Evolutionary conservation across 2,797 vertebrate species (phyloP), one percentile per base, ranked within the genome.

Genomic region (Dipus sagitta): DNA sequence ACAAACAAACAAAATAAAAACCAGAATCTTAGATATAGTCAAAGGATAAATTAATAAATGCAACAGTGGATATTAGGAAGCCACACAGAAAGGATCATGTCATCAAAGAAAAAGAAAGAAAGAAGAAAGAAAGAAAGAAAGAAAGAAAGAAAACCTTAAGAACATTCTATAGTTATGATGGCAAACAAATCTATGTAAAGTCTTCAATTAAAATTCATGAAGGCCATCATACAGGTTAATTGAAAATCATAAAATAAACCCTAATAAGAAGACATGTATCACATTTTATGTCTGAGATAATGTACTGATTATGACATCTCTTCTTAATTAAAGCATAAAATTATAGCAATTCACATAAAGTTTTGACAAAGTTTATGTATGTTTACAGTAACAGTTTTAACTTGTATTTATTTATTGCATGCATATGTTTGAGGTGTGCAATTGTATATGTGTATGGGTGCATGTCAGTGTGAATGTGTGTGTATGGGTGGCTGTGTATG

Each of bases 1-100:
- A 38, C 3, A 47, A 47, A 47, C 8, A 65, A 23, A 38, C 47
- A 80, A 28, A 81, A 64, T 65, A 79, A 88, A 90, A 88, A 88
- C 32, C 6, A 74, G 24, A 34, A n/a, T 70, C 77, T 24, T 23
- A 83, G 70, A 78, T 2, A 84, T 10, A 6, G 2, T 92, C 20
- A 74, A 77, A 88, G 74, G 72, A n/a, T 77, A 90, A 81, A 84
- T 79, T 84, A 80, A n/a, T 68, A 81, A 76, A 71, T 28, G 34
- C 67, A 87, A 71, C 42, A 2, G n/a, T 67, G 60, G 21, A 20
- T 64, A 68, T 38, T 10, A 84, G 11, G n/a, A 83, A 54, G 60
- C 85, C 52, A 74, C 23, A 30, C 14, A 80, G 34, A 77, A n/a
- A 58, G 5, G 0, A 62, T 71, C 21, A 32, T 58, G 8, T 13